Base-by-base conservation (phyloP, 2,888 invertebrate species). In the Chymomyza fuscimana region DNA sequence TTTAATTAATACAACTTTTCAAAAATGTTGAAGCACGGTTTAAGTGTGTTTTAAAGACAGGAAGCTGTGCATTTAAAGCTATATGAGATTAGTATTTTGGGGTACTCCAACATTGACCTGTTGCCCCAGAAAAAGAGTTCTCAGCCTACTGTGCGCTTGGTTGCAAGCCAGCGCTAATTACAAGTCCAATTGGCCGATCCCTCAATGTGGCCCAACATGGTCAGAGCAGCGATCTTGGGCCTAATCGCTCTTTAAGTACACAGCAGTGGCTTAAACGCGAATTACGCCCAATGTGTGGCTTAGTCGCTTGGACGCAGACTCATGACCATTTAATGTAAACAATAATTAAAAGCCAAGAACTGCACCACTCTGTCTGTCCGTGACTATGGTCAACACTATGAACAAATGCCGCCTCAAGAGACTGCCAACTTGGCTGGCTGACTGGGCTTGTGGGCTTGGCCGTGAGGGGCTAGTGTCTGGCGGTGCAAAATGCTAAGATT, bases 271-370 rank as follows among this genome's bases (percentile, higher is more conserved):
- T 79, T 75, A 82, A 82, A 86, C 69, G 88, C 85, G 88, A 87
- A 88, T 88, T 82, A 86, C 87, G 88, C 88, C 88, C 85, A 86
- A 88, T 86, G 74, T 77, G 69, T 73, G 63, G 32, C 75, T 63
- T 68, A 63, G 63, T 32, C 32, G 32, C 29, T 51, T 15, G n/a
- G 12, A 4, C 12, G 16, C 74, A 74, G 84, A 87, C 86, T 80
- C 85, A 86, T 88, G 87, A 86, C 86, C 87, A 85, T 85, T 86
- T 86, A 86, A 86, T 86, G 88, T 85, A 86, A 88, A 88, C 86
- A 86, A 86, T 88, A 86, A 86, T 86, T 86, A 86, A 86, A 88
- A 85, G 70, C 76, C 19, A 58, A 58, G 16, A 54, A 19, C 52
- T 54, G 16, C 52, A 54, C 6, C 16, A 5, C 40, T 12, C 12